Conservation (phyloP, 2,113 vertebrate species). For the Phycodurus eques region DNA sequence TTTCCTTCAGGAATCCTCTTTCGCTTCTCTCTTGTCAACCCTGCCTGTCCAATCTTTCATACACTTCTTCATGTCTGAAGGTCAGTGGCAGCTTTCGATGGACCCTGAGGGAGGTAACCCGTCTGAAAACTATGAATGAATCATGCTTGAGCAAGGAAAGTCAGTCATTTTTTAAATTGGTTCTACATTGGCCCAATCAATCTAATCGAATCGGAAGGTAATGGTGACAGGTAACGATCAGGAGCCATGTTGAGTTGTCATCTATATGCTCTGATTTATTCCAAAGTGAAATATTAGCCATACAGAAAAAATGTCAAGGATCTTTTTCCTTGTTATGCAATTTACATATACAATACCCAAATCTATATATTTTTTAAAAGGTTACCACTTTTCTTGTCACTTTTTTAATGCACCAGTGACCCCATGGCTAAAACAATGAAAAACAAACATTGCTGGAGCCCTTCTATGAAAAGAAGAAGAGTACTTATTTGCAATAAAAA, state of each 20-base stretch:
- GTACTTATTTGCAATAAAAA: too few species aligned
- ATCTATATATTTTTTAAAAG: too few species aligned
- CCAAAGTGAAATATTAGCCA: too few species aligned
- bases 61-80: constrained; percentile 28
- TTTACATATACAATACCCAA: too few species aligned
- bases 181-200: constrained; percentile 25
- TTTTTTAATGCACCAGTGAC: background rate
- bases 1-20: constrained; percentile 25
- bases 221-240: constrained; percentile 5
- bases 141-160: constrained; percentile 9
- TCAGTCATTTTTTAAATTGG: constrained; percentile 30
- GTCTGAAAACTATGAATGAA: constrained; percentile 22
- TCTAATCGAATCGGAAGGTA: constrained; percentile 9
- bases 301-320: too few species aligned
- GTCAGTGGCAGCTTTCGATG: constrained; percentile 28
- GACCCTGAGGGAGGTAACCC: constrained; percentile 16
- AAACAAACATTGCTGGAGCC: too few species aligned
- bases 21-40: constrained; percentile 8
- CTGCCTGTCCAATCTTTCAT: constrained; percentile 10
- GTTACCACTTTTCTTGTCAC: background rate
- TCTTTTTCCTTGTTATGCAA: too few species aligned
- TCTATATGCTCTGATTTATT: constrained; percentile 8
- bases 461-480: too few species aligned
- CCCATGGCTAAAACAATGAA: too few species aligned
- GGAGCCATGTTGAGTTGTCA: background rate